phyloP scores from a whole-genome alignment of 2,888 invertebrate genomes.

The Rugalucina vietnamica region DNA sequence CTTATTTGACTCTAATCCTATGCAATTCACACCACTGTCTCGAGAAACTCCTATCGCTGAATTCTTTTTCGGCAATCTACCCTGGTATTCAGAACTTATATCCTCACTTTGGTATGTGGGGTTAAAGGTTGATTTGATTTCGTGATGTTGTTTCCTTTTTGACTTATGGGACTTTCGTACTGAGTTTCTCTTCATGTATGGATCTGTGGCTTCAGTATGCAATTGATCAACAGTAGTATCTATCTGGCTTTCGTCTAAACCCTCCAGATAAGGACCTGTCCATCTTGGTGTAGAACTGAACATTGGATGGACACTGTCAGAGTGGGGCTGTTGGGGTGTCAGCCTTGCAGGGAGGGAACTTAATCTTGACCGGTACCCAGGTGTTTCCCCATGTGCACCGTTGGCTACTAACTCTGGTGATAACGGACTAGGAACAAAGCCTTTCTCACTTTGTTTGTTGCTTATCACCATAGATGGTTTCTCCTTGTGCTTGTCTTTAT shows the following conservation, averaged over 20 bases:
- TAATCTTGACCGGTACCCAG: conserved; percentile 34
- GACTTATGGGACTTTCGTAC: conserved; percentile 44
- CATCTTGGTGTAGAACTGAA: conserved; percentile 63
- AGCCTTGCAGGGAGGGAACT: conserved; percentile 56
- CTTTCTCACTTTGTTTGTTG: conserved; percentile 33
- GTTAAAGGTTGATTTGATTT: conserved; percentile 57
- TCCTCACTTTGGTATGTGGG: conserved; percentile 55
- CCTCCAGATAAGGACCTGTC: neutral
- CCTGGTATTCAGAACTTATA: conserved; percentile 77
- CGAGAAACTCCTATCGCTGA: conserved; percentile 72
- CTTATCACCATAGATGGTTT: conserved; percentile 54
- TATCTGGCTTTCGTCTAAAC: neutral
- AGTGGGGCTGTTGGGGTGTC: conserved; percentile 48
- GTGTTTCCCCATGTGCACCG: neutral
- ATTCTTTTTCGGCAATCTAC: conserved; percentile 76
- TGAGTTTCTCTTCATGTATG: conserved; percentile 10
- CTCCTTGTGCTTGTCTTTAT: conserved; percentile 43
- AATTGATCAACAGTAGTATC: conserved; percentile 9
- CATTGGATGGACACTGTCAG: conserved; percentile 53
- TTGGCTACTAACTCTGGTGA: neutral
- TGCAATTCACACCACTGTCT: conserved; percentile 82
- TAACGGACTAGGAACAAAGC: neutral
- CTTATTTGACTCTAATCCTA: conserved; percentile 70
- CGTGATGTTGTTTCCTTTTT: conserved; percentile 54
- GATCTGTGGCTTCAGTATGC: neutral